Percentiles rank a stretch among this genome's conserved stretches.
Conservation (phyloP, 2,888 invertebrate genomes). For the Andrena chrysosceles region DNA sequence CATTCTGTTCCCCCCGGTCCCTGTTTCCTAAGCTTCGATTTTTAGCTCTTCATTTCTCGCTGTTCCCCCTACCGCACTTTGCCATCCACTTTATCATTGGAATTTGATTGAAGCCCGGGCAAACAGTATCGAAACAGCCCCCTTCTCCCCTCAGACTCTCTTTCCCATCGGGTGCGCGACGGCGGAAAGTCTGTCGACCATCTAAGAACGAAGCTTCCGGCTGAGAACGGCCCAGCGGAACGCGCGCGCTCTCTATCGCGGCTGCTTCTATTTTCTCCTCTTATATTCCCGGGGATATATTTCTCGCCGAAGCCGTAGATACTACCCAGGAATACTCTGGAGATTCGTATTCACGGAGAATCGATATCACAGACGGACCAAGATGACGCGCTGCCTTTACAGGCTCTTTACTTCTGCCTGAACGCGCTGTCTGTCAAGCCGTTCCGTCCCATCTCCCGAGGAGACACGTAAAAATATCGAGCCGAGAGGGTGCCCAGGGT, state of each 20-base stretch:
- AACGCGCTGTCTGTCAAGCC: constrained; percentile 60
- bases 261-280: constrained; percentile 47
- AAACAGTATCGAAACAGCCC: constrained; percentile 25
- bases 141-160: not conserved
- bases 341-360: constrained; percentile 57
- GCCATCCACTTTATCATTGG: constrained; percentile 13
- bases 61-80: not conserved
- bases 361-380: constrained; percentile 59
- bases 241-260: not conserved
- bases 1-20: not conserved
- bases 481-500: constrained; percentile 32
- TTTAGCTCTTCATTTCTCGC: not conserved
- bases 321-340: constrained; percentile 50
- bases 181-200: constrained; percentile 14
- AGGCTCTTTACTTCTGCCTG: constrained; percentile 59
- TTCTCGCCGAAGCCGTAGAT: constrained; percentile 52
- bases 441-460: constrained; percentile 48
- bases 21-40: not conserved
- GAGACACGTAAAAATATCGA: constrained; percentile 58
- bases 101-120: constrained; percentile 10
- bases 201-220: constrained; percentile 38
- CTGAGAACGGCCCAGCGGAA: constrained; percentile 25
- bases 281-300: constrained; percentile 51
- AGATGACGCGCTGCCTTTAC: constrained; percentile 59
- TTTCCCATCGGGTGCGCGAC: not conserved